Evolutionary conservation across 2,113 vertebrate species (phyloP).

Genomic region (Zapus hudsonius): DNA sequence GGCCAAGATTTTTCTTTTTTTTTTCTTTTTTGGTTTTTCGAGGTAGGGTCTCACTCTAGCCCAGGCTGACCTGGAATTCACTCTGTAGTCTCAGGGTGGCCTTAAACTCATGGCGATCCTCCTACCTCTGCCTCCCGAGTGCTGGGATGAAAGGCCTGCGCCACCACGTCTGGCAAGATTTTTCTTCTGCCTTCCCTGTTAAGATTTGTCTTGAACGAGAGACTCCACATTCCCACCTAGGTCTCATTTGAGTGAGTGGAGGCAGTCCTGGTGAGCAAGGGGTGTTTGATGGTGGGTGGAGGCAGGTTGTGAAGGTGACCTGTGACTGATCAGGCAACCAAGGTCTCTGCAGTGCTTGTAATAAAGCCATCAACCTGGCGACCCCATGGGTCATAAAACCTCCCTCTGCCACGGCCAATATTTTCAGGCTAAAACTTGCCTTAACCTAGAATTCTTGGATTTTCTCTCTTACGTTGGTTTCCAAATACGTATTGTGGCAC

Average conservation of each 20-base stretch:
- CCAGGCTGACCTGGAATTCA: too few species aligned
- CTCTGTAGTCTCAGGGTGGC: too few species aligned
- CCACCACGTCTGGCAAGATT: too few species aligned
- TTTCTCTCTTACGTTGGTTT: neutral
- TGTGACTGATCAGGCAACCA: neutral
- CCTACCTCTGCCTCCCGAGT: too few species aligned
- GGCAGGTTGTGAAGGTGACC: neutral
- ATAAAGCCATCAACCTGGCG: neutral
- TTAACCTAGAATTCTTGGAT: neutral
- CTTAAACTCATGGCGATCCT: too few species aligned
- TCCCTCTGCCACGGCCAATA: neutral
- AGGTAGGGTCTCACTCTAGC: too few species aligned
- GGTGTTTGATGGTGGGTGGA: neutral
- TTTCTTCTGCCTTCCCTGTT: neutral
- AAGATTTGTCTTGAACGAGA: neutral
- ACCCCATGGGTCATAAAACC: neutral
- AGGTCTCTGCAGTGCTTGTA: neutral
- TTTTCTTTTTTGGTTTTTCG: too few species aligned
- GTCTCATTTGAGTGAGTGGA: neutral
- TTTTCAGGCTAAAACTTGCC: neutral
- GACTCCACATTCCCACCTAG: neutral
- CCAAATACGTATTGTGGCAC: neutral
- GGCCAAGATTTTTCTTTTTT: neutral
- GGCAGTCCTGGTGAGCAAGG: neutral
- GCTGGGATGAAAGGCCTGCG: too few species aligned